Evolutionary conservation across 2,113 vertebrate genomes (phyloP).

Genomic region (Gnathochromis pfefferi): DNA sequence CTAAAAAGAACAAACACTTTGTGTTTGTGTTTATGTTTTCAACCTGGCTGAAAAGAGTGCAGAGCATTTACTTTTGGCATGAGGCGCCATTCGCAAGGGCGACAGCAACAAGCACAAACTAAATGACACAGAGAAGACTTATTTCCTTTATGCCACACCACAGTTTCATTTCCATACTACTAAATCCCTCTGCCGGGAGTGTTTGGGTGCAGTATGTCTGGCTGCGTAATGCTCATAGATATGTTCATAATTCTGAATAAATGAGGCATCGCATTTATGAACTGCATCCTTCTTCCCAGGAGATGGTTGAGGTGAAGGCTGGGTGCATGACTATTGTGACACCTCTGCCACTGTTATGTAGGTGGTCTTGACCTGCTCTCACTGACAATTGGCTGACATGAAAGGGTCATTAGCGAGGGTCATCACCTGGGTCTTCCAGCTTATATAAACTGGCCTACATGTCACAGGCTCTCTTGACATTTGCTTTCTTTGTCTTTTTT

Average conservation of each 20-base stretch:
- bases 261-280: not conserved
- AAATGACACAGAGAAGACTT: not conserved
- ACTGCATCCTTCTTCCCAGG: not conserved
- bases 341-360: not conserved
- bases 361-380: not conserved
- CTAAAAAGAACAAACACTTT: not conserved
- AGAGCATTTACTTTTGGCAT: not conserved
- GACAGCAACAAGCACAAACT: not conserved
- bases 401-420: not conserved
- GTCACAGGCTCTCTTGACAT: not conserved
- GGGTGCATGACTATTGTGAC: not conserved
- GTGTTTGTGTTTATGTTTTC: not conserved
- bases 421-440: not conserved
- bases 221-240: not conserved
- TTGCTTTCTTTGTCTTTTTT: not conserved
- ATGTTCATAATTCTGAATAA: not conserved
- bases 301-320: not conserved
- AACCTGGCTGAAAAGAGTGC: not conserved
- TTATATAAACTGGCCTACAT: not conserved
- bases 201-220: not conserved
- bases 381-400: not conserved
- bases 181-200: not conserved
- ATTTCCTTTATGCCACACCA: not conserved
- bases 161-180: not conserved
- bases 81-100: not conserved